These are phyloP conservation scores for Champsocephalus gunnari DNA, from an alignment of 2,797 vertebrate genomes.

Conservation along the genomic window DNA sequence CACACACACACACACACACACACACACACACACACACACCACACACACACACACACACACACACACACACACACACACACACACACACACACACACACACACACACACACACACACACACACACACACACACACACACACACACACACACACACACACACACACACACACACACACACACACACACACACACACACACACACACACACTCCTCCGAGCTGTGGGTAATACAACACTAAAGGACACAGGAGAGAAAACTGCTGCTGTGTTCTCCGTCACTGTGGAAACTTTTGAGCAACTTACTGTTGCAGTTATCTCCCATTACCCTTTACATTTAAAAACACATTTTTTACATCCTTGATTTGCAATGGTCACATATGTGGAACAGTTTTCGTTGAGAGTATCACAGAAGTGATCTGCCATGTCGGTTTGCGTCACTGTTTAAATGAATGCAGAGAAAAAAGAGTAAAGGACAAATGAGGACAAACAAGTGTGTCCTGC, in stretches of 20 bases:
- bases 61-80: not conserved
- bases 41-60: slow-evolving; percentile 15
- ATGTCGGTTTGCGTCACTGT: not conserved
- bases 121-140: not conserved
- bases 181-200: not conserved
- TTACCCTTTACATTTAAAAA: not conserved
- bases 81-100: slow-evolving; percentile 17
- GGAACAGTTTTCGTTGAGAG: not conserved
- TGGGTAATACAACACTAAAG: slow-evolving; percentile 57
- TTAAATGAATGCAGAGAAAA: slow-evolving; percentile 25
- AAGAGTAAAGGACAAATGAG: not conserved
- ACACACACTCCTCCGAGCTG: slow-evolving; percentile 21
- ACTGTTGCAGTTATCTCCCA: not conserved
- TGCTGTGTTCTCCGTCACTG: slow-evolving; percentile 9
- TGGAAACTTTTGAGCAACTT: slow-evolving; percentile 35
- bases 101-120: slow-evolving; percentile 2
- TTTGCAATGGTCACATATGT: not conserved
- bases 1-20: slow-evolving; percentile 8
- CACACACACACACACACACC: slow-evolving; percentile 1
- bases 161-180: slow-evolving; percentile 17
- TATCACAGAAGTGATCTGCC: slow-evolving; percentile 5
- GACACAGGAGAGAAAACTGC: slow-evolving; percentile 13
- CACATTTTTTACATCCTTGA: not conserved
- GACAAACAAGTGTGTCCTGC: not conserved
- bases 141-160: no score